phyloP scores from a whole-genome alignment of 1,140 invertebrate species.

The Danaus plexippus region DNA sequence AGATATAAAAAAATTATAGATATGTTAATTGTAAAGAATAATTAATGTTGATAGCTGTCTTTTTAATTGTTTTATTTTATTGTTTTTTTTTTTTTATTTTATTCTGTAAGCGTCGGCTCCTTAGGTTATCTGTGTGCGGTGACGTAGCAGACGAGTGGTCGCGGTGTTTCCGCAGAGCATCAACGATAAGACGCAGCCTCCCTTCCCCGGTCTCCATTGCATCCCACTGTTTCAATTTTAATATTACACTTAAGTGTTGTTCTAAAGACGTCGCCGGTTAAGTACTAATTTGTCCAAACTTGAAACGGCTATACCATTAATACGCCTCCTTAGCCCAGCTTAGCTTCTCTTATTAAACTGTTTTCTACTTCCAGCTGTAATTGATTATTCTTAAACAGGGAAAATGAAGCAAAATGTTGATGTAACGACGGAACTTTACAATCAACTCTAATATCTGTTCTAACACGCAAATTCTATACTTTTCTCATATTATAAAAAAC shows the following conservation, averaged over 20 bases:
- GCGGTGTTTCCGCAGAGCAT: slow-evolving; percentile 53
- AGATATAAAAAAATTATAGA: no score
- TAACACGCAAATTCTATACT: no score
- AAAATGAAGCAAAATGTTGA: no score
- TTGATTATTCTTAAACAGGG: no score
- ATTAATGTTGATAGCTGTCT: no score
- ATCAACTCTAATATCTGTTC: no score
- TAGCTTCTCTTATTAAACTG: slow-evolving; percentile 1
- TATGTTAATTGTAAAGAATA: no score
- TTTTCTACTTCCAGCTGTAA: background rate
- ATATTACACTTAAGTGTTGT: slow-evolving; percentile 65
- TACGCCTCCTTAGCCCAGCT: slow-evolving; percentile 22
- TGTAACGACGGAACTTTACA: no score
- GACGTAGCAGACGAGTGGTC: slow-evolving; percentile 42
- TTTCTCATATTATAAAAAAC: no score
- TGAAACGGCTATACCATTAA: slow-evolving; percentile 45
- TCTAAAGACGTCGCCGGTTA: slow-evolving; percentile 50
- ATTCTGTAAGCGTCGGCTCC: slow-evolving; percentile 21
- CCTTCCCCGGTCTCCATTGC: slow-evolving; percentile 24
- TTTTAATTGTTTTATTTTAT: no score
- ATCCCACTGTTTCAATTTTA: slow-evolving; percentile 62
- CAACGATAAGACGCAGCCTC: slow-evolving; percentile 50
- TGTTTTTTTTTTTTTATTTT: background rate
- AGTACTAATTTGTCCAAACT: slow-evolving; percentile 66
- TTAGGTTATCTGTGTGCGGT: slow-evolving; percentile 17